These are phyloP conservation scores for Apoda limacodes DNA, from an alignment of 2,888 invertebrate genomes.

Conservation along the genomic window DNA sequence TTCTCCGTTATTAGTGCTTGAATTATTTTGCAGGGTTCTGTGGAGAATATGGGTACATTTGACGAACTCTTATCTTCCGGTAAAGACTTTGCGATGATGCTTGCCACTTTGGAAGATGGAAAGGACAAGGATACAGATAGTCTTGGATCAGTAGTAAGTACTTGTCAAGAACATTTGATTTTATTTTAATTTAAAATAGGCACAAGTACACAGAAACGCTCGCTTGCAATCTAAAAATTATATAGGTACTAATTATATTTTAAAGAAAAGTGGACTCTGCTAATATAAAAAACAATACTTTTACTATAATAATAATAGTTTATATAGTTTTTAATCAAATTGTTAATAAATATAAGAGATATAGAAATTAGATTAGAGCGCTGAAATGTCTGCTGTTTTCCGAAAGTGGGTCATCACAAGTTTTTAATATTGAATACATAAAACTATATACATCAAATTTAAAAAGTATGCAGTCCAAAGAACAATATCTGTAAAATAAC, in stretches of 20 bases:
- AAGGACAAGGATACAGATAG: conserved; percentile 41
- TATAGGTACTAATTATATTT: too few relatives aligned
- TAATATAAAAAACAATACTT: too few relatives aligned
- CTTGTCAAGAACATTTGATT: too few relatives aligned
- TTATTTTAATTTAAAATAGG: conserved; percentile 8
- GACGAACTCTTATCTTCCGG: conserved; percentile 61
- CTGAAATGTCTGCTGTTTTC: too few relatives aligned
- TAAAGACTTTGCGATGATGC: conserved; percentile 66
- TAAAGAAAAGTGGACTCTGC: too few relatives aligned
- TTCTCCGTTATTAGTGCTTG: too few relatives aligned
- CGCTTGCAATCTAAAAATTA: too few relatives aligned
- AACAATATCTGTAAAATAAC: background rate
- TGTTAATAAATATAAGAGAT: too few relatives aligned
- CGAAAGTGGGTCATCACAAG: too few relatives aligned
- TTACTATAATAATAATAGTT: too few relatives aligned
- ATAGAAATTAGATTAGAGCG: too few relatives aligned
- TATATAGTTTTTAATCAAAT: conserved; percentile 9
- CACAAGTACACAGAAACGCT: background rate
- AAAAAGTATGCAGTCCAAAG: background rate
- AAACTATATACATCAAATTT: background rate
- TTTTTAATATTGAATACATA: background rate
- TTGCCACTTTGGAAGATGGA: conserved; percentile 42
- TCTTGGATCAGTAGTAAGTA: conserved; percentile 33
- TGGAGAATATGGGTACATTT: conserved; percentile 70
- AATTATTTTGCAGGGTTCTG: conserved; percentile 66